A percentile compares a stretch with the other conserved stretches of the same genome.
Evolutionary conservation across 2,888 invertebrate genomes (phyloP).

Genomic region (Drosophila ustulata): DNA sequence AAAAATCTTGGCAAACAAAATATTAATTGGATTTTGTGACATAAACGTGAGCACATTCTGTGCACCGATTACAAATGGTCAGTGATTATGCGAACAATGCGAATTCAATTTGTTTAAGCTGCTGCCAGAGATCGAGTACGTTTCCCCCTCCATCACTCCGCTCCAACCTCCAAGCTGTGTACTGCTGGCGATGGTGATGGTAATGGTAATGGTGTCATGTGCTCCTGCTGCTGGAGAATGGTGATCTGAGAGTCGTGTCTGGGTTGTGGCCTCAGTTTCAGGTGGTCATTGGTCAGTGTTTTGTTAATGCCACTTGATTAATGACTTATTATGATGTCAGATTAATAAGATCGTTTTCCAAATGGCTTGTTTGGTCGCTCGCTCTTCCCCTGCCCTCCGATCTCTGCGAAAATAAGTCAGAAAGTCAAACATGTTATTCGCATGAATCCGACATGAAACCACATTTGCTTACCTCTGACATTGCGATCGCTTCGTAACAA

Average conservation of each 20-base stretch:
- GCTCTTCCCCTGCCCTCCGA: slow-evolving; percentile 10
- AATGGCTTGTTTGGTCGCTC: slow-evolving; percentile 52
- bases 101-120: slow-evolving; percentile 77
- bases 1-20: slow-evolving; percentile 43
- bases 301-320: slow-evolving; percentile 82
- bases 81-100: slow-evolving; percentile 73
- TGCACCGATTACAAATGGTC: slow-evolving; percentile 65
- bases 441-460: slow-evolving; percentile 41
- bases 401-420: slow-evolving; percentile 47
- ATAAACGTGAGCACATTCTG: slow-evolving; percentile 75
- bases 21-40: slow-evolving; percentile 70
- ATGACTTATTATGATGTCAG: slow-evolving; percentile 84
- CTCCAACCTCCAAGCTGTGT: slow-evolving; percentile 4
- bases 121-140: slow-evolving; percentile 55
- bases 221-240: slow-evolving; percentile 52
- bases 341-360: slow-evolving; percentile 84
- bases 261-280: slow-evolving; percentile 57
- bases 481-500: slow-evolving; percentile 17
- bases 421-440: slow-evolving; percentile 54
- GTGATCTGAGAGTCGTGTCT: slow-evolving; percentile 59
- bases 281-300: slow-evolving; percentile 66
- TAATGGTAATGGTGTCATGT: slow-evolving; percentile 50
- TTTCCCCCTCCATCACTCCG: slow-evolving; percentile 4
- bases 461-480: slow-evolving; percentile 60
- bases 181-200: slow-evolving; percentile 27